Base-by-base conservation (phyloP, 2,797 vertebrate species). In the Myoxocephalus aenaeus region DNA sequence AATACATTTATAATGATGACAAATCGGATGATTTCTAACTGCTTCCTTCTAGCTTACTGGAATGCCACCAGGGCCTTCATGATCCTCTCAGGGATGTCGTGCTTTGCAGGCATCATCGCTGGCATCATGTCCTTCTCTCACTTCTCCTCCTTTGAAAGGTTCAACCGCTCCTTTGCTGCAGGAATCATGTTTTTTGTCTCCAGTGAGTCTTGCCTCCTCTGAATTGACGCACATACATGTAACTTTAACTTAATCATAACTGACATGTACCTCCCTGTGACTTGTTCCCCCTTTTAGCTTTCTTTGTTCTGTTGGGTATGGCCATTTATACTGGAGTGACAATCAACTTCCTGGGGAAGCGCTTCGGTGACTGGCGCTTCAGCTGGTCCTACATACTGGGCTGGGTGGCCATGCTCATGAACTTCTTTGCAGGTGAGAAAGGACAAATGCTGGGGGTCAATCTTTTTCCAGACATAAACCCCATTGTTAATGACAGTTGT, bases 331-430 rank as follows among this genome's bases (percentile, higher is more conserved):
- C 96, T 0, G 97, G 96, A 5, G 95, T 97, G 89, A 97, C 96
- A 0, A 86, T 97, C 59, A 96, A 96, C 87, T 96, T 97, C 91
- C 93, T 97, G 15, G 96, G 96, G 56, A 96, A 93, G 71, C 95
- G 96, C 10, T 97, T 96, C 0, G 96, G 96, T 27, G 96, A 97
- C 86, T 97, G 97, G 97, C 95, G 96, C 59, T 97, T 97, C 83
- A 97, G 96, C 83, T 97, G 97, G 97, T 97, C 97, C 14, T 97
- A 97, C 90, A 96, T 97, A 86, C 89, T 97, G 72, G 96, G 96
- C 88, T 97, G 96, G 96, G 96, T 97, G 65, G 93, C 96, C 50
- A 94, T 97, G 92, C 96, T 97, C 67, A 96, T 97, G 96, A 96
- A 94, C 53, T 97, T 97, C 90, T 96, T 97, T 80, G 96, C 96